phyloP scores from a whole-genome alignment of 1,140 invertebrate species.

The Drosophila orena region DNA sequence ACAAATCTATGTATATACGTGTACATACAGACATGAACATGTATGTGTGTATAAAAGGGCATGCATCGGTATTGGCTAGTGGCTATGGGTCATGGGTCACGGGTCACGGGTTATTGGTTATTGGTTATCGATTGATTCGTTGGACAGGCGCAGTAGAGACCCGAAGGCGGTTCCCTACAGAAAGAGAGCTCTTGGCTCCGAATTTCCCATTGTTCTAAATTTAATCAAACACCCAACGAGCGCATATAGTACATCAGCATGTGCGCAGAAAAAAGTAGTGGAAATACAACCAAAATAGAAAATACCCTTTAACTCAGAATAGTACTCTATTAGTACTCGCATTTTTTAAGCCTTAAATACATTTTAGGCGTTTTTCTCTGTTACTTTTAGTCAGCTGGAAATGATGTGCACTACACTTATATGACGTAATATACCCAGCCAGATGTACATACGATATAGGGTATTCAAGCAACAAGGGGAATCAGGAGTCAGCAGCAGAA shows the following conservation, averaged over 20 bases:
- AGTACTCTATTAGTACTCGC: too few species aligned
- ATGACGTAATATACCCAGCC: neutral
- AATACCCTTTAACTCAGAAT: neutral
- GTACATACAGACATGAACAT: too few species aligned
- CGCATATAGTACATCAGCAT: constrained; percentile 22
- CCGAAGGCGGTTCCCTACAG: constrained; percentile 15
- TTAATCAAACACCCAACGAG: constrained; percentile 32
- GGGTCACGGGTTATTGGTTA: constrained; percentile 42
- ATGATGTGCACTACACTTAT: too few species aligned
- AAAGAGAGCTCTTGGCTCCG: neutral
- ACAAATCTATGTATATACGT: neutral
- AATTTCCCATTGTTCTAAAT: constrained; percentile 20
- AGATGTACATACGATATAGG: neutral
- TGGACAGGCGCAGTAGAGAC: constrained; percentile 69
- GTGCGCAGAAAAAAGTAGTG: constrained; percentile 1
- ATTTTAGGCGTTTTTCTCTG: neutral
- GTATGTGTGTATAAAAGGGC: neutral
- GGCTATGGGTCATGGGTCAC: constrained; percentile 45
- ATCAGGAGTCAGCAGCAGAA: neutral
- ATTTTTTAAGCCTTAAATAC: neutral
- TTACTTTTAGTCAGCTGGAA: neutral
- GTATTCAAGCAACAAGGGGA: constrained; percentile 15
- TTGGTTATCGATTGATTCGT: constrained; percentile 46
- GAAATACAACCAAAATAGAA: too few species aligned
- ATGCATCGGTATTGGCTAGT: constrained; percentile 38